Conservation (phyloP, 2,888 invertebrate genomes). For the Fragum whitleyi region DNA sequence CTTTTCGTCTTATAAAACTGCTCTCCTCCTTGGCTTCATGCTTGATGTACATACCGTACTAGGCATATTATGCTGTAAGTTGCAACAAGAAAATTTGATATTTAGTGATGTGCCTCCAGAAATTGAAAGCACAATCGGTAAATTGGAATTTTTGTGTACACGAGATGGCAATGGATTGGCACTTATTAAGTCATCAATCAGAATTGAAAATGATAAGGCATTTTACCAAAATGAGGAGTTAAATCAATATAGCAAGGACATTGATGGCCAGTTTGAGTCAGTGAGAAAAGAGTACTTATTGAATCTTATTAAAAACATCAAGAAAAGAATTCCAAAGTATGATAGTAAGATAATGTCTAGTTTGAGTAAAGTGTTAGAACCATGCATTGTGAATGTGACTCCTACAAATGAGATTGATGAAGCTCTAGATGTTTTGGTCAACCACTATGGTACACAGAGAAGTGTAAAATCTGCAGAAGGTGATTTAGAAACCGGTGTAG, state of each 20-base stretch:
- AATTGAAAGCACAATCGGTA: slow-evolving; percentile 40
- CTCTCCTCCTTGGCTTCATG: slow-evolving; percentile 36
- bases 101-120: slow-evolving; percentile 56
- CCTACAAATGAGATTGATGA: neutral
- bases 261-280: slow-evolving; percentile 37
- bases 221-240: neutral
- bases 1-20: slow-evolving; percentile 52
- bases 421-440: slow-evolving; percentile 29
- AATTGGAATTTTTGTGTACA: slow-evolving; percentile 22
- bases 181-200: slow-evolving; percentile 27
- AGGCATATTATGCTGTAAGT: slow-evolving; percentile 29
- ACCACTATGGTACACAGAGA: slow-evolving; percentile 43
- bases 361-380: slow-evolving; percentile 43
- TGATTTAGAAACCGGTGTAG: slow-evolving; percentile 25
- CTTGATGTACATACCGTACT: slow-evolving; percentile 57
- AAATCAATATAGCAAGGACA: slow-evolving; percentile 1
- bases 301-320: slow-evolving; percentile 40
- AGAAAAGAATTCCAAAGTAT: slow-evolving; percentile 32
- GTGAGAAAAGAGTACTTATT: slow-evolving; percentile 31
- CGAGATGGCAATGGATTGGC: slow-evolving; percentile 25
- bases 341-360: slow-evolving; percentile 38
- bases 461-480: slow-evolving; percentile 24
- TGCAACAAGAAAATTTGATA: slow-evolving; percentile 45
- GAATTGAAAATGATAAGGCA: slow-evolving; percentile 10
- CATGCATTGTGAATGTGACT: neutral